Conservation (phyloP, 1,140 invertebrate species). For the Pseudomyrmex dendroicus region DNA sequence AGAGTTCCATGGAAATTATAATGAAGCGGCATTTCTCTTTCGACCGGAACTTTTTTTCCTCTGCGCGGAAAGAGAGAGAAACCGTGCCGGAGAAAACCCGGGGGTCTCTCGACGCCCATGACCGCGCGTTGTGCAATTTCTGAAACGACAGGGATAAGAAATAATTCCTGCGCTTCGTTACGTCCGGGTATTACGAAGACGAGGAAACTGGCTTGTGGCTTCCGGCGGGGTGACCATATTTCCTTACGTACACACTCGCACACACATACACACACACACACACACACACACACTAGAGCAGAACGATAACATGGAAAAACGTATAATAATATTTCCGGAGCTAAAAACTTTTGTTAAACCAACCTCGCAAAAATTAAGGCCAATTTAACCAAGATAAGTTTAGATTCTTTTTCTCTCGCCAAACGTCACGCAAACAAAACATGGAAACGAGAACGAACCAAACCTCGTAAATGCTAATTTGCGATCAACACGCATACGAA, state of each 20-base stretch:
- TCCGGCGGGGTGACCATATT: conserved; percentile 41
- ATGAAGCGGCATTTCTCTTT: conserved; percentile 46
- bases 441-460: not conserved
- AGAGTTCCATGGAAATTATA: conserved; percentile 48
- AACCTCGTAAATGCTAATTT: not conserved
- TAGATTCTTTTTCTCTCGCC: too few species aligned
- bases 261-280: too few species aligned
- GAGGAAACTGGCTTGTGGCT: conserved; percentile 52
- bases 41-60: not conserved
- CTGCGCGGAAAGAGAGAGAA: not conserved
- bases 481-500: not conserved
- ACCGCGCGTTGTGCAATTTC: conserved; percentile 46
- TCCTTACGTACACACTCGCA: not conserved
- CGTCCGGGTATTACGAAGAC: conserved; percentile 41
- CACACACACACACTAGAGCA: not conserved
- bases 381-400: conserved; percentile 11
- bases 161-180: conserved; percentile 59
- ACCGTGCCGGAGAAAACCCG: not conserved
- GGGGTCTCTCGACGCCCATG: conserved; percentile 25
- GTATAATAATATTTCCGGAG: not conserved
- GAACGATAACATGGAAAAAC: conserved; percentile 34
- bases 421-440: not conserved
- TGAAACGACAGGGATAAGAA: conserved; percentile 58
- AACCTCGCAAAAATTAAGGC: not conserved
- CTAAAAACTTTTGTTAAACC: conserved; percentile 23